A percentile compares a stretch with the other conserved stretches of the same genome.
These are phyloP conservation scores for Asobara japonica DNA, from an alignment of 1,140 invertebrate genomes.

Conservation along the genomic window DNA sequence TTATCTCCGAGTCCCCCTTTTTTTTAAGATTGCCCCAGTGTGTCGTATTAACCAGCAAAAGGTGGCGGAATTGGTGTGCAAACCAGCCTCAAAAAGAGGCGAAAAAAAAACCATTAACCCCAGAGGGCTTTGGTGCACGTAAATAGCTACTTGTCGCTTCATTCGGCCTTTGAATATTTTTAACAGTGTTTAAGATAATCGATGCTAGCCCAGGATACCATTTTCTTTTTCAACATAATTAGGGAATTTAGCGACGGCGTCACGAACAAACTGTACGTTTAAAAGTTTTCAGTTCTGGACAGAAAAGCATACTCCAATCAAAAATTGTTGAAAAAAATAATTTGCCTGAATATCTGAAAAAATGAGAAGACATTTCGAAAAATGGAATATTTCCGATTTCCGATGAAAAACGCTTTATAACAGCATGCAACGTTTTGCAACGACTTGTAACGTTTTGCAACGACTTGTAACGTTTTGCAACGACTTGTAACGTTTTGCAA, in stretches of 20 bases:
- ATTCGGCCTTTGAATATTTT: slow-evolving; percentile 30
- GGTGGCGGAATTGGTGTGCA: slow-evolving; percentile 46
- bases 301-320: too few species aligned
- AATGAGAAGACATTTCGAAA: too few species aligned
- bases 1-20: slow-evolving; percentile 29
- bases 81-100: neutral
- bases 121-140: slow-evolving; percentile 44
- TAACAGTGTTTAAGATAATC: slow-evolving; percentile 12
- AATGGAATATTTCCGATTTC: too few species aligned
- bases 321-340: too few species aligned
- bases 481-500: too few species aligned
- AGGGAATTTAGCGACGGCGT: neutral
- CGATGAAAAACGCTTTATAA: too few species aligned
- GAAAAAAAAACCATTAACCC: neutral
- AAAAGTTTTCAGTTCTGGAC: neutral
- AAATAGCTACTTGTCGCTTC: slow-evolving; percentile 65
- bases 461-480: too few species aligned
- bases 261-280: neutral
- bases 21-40: slow-evolving; percentile 63
- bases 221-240: slow-evolving; percentile 4
- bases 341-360: too few species aligned
- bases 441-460: too few species aligned
- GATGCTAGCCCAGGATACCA: neutral
- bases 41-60: slow-evolving; percentile 59
- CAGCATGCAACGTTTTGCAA: too few species aligned